Percentiles rank a stretch among this genome's conserved stretches.
phyloP scores from a whole-genome alignment of 2,888 invertebrate species.

The Choreutis nemorana region DNA sequence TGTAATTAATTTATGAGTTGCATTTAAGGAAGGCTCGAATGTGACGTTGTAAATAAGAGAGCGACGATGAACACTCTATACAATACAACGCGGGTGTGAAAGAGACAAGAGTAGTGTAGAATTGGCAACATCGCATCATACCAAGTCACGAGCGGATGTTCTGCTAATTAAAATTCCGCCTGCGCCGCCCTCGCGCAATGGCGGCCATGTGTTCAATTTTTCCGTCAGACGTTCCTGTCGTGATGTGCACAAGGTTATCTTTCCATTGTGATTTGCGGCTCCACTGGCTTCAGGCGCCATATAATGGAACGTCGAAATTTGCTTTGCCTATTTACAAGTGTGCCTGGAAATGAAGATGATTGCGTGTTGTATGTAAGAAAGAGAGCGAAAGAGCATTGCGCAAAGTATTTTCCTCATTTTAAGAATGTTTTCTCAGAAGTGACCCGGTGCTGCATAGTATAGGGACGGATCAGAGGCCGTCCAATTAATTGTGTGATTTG shows the following conservation, averaged over 20 bases:
- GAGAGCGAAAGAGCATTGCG: conserved; percentile 19
- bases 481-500: conserved; percentile 37
- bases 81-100: conserved; percentile 21
- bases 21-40: too few relatives aligned
- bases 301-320: conserved; percentile 30
- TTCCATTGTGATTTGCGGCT: conserved; percentile 33
- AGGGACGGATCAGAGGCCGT: conserved; percentile 57
- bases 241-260: conserved; percentile 58
- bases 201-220: conserved; percentile 59
- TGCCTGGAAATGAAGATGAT: too few relatives aligned
- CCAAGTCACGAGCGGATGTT: conserved; percentile 63
- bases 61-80: conserved; percentile 4
- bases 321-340: too few relatives aligned
- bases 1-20: too few relatives aligned
- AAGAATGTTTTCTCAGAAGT: conserved; percentile 41
- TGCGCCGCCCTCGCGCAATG: conserved; percentile 66
- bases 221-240: conserved; percentile 55
- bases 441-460: conserved; percentile 58
- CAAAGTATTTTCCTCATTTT: conserved; percentile 32
- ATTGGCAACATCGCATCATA: conserved; percentile 56
- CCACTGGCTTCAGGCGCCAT: too few relatives aligned
- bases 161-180: conserved; percentile 68
- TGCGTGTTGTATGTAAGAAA: conserved; percentile 30
- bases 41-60: background rate
- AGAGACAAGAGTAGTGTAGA: conserved; percentile 34